phyloP scores from a whole-genome alignment of 1,140 invertebrate genomes.

The Acromyrmex charruanus region DNA sequence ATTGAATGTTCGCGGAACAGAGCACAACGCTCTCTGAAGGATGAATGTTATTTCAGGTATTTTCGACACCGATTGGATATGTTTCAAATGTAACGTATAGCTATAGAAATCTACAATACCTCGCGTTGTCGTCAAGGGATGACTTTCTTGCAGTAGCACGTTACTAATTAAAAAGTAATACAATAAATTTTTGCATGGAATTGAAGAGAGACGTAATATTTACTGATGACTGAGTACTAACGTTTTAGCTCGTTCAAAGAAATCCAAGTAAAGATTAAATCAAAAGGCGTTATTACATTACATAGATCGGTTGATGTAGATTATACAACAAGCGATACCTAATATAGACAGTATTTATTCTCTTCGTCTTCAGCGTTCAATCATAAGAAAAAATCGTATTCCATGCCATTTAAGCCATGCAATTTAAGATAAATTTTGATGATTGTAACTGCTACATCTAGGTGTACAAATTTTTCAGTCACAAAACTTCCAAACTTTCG shows the following conservation, averaged over 20 bases:
- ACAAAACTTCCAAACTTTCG: neutral
- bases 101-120: neutral
- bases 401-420: too few species aligned
- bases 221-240: neutral
- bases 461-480: neutral
- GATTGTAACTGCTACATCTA: neutral
- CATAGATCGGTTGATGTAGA: neutral
- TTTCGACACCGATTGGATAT: constrained; percentile 53
- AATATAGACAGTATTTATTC: neutral
- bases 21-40: constrained; percentile 33
- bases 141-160: neutral
- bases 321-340: neutral
- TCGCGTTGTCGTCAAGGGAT: neutral
- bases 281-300: neutral
- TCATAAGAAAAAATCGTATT: neutral
- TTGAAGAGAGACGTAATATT: neutral
- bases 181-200: neutral
- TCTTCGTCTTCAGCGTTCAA: neutral
- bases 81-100: constrained; percentile 54
- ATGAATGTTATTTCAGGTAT: constrained; percentile 53
- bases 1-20: constrained; percentile 51
- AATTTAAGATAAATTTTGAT: neutral
- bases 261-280: neutral
- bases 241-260: neutral
- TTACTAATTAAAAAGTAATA: neutral